phyloP scores from a whole-genome alignment of 2,113 vertebrate species.

The Nyctereutes procyonoides region DNA sequence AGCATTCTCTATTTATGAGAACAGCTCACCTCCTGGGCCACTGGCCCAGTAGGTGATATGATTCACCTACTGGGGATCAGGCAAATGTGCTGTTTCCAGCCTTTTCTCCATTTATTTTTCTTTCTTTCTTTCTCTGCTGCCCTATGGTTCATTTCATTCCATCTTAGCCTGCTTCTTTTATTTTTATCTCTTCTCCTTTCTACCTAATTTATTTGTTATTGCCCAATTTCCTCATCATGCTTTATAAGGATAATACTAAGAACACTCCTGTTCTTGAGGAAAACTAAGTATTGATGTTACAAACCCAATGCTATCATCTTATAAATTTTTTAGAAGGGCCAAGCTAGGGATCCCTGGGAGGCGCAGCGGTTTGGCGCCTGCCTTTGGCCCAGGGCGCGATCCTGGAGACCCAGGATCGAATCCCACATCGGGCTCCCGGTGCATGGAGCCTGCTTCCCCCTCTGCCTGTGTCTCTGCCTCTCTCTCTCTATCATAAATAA shows the following conservation, averaged over 20 bases:
- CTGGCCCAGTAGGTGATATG: background rate
- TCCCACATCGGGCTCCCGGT: too few relatives aligned
- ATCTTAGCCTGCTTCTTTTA: background rate
- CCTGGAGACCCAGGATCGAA: too few relatives aligned
- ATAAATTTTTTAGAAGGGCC: background rate
- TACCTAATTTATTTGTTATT: background rate
- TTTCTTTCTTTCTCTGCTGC: background rate
- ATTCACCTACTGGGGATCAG: background rate
- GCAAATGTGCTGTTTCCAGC: background rate
- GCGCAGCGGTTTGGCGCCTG: too few relatives aligned
- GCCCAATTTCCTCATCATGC: background rate
- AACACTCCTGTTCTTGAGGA: background rate
- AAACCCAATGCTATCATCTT: background rate
- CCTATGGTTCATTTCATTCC: background rate
- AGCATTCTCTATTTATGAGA: background rate
- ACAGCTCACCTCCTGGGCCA: background rate
- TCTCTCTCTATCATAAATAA: too few relatives aligned
- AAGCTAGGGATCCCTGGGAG: too few relatives aligned
- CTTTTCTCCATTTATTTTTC: background rate
- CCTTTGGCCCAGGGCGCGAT: too few relatives aligned
- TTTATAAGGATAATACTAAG: background rate
- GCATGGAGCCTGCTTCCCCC: too few relatives aligned
- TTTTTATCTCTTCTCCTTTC: background rate
- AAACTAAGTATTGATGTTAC: background rate
- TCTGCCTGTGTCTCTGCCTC: too few relatives aligned